Conservation (phyloP, 2,113 vertebrate genomes). For the Vombatus ursinus region DNA sequence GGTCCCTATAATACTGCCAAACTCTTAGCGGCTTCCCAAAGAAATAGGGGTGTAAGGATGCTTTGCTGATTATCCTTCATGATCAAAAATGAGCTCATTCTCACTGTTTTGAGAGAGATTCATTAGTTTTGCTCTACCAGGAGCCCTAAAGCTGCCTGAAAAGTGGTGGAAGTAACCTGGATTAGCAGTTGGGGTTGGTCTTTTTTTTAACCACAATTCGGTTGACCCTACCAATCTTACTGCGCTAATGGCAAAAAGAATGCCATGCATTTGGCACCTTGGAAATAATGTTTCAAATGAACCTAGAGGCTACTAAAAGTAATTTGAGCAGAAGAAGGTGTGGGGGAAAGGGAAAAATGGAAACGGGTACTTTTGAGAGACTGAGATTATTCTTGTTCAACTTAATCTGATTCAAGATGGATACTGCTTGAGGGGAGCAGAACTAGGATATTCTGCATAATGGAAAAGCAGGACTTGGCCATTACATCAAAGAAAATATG, state of each 20-base stretch:
- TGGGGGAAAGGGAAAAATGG: constrained; percentile 61
- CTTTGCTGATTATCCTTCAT: constrained; percentile 36
- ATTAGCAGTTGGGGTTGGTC: constrained; percentile 18
- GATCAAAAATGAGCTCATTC: constrained; percentile 20
- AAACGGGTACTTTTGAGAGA: constrained; percentile 66
- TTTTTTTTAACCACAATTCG: constrained; percentile 46
- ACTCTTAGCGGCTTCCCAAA: neutral
- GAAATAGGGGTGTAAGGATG: neutral
- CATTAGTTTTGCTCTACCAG: constrained; percentile 27
- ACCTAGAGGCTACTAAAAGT: constrained; percentile 72
- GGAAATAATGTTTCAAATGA: constrained; percentile 72
- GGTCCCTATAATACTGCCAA: constrained; percentile 1
- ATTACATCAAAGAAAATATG: constrained; percentile 71
- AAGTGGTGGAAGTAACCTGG: constrained; percentile 9
- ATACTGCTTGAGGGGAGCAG: constrained; percentile 51
- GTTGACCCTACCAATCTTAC: constrained; percentile 50
- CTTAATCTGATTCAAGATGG: constrained; percentile 64
- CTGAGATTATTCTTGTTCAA: constrained; percentile 71
- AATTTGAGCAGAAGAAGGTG: constrained; percentile 64
- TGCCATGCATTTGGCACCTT: constrained; percentile 57
- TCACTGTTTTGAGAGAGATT: constrained; percentile 1
- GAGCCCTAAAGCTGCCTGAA: constrained; percentile 19
- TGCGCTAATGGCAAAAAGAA: constrained; percentile 57
- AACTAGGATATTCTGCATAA: constrained; percentile 59
- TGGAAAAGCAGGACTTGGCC: constrained; percentile 36